Conservation (phyloP, 2,797 vertebrate species). For the Rhynchotus rufescens region DNA sequence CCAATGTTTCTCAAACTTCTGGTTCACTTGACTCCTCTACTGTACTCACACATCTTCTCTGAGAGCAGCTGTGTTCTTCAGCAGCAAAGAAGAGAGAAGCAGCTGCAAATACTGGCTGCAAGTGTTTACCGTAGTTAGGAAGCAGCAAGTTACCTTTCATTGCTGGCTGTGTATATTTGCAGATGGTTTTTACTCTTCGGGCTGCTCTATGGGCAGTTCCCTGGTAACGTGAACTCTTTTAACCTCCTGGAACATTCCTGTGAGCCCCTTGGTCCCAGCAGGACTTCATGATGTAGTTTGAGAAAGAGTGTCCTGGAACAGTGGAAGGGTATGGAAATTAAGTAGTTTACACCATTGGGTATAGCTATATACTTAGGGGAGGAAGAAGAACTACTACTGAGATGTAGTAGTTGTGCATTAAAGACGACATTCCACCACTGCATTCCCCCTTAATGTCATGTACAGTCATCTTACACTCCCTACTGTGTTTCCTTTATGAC, state of each 20-base stretch:
- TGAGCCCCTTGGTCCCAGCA: not conserved
- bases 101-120: not conserved
- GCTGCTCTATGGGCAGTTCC: not conserved
- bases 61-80: not conserved
- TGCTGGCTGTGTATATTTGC: not conserved
- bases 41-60: not conserved
- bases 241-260: not conserved
- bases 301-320: not conserved
- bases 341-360: not conserved
- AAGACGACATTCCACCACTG: not conserved
- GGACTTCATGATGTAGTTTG: not conserved
- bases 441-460: not conserved
- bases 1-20: not conserved
- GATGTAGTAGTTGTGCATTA: not conserved
- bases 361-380: not conserved
- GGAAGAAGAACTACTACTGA: not conserved
- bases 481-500: conserved; percentile 33
- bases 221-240: not conserved
- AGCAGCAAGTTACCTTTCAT: not conserved
- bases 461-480: not conserved
- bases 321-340: not conserved
- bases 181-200: not conserved
- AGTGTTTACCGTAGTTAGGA: not conserved
- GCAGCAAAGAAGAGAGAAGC: not conserved
- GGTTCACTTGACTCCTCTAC: not conserved